These are phyloP conservation scores for Agapornis canus DNA, from an alignment of 2,797 vertebrate genomes.

Conservation along the genomic window DNA sequence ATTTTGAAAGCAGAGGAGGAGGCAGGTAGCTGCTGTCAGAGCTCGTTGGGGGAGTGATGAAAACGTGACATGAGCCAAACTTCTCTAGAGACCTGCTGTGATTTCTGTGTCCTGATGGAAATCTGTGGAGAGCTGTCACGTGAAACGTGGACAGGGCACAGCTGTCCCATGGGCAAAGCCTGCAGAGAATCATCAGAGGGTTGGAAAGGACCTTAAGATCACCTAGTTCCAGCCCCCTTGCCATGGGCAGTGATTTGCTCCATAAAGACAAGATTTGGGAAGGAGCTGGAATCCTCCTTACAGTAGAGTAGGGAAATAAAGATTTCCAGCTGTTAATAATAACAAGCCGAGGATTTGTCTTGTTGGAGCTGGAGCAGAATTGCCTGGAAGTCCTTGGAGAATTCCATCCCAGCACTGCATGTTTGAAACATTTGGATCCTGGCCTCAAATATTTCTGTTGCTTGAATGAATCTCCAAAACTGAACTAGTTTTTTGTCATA, in stretches of 20 bases:
- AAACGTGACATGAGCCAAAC: neutral
- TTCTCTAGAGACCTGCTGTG: neutral
- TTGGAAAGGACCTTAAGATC: neutral
- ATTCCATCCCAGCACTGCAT: neutral
- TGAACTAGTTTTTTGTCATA: neutral
- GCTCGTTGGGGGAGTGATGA: neutral
- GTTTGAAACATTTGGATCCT: neutral
- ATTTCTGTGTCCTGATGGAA: neutral
- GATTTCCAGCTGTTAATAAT: slow-evolving; percentile 20
- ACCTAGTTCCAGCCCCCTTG: neutral
- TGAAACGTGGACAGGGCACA: neutral
- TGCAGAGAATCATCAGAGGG: neutral
- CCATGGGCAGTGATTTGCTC: neutral
- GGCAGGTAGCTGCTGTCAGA: neutral
- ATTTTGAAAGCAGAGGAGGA: neutral
- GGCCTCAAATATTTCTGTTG: neutral
- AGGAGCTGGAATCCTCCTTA: neutral
- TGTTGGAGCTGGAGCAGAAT: neutral
- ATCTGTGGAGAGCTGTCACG: neutral
- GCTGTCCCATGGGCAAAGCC: neutral
- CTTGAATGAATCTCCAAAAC: neutral
- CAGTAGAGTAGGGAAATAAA: neutral
- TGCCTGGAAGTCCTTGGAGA: neutral
- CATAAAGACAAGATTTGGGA: neutral
- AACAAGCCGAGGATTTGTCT: neutral